These are phyloP conservation scores for Acronicta psi DNA, from an alignment of 2,888 invertebrate genomes.

Conservation along the genomic window DNA sequence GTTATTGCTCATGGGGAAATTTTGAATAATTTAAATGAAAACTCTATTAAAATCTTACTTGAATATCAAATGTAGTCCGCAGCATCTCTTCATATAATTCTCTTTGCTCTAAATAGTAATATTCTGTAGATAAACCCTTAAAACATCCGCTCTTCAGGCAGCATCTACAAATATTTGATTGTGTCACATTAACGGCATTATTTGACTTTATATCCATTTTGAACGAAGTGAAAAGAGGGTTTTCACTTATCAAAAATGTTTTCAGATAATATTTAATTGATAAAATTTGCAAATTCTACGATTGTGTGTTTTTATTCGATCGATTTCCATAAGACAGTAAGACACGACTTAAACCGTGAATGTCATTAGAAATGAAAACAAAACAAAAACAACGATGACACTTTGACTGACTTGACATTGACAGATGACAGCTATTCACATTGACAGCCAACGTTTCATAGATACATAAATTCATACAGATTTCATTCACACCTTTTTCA, in stretches of 20 bases:
- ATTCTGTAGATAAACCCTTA: conserved; percentile 61
- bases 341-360: too few relatives aligned
- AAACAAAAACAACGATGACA: too few relatives aligned
- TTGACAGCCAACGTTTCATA: too few relatives aligned
- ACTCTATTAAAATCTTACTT: conserved; percentile 55
- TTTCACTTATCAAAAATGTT: neutral
- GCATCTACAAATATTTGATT: conserved; percentile 65
- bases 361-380: too few relatives aligned
- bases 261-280: conserved; percentile 22
- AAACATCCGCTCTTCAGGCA: conserved; percentile 61
- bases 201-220: conserved; percentile 46
- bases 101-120: conserved; percentile 55
- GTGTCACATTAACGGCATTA: conserved; percentile 16
- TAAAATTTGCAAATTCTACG: conserved; percentile 17
- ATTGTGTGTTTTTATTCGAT: conserved; percentile 4
- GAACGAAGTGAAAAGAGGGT: neutral
- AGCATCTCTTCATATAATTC: conserved; percentile 67
- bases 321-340: too few relatives aligned
- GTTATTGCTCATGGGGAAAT: neutral
- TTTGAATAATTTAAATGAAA: neutral
- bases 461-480: too few relatives aligned
- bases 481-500: too few relatives aligned
- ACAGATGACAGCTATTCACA: too few relatives aligned
- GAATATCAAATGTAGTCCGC: conserved; percentile 66
- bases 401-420: too few relatives aligned